phyloP scores from a whole-genome alignment of 2,888 invertebrate species.

The Agrotis ipsilon region DNA sequence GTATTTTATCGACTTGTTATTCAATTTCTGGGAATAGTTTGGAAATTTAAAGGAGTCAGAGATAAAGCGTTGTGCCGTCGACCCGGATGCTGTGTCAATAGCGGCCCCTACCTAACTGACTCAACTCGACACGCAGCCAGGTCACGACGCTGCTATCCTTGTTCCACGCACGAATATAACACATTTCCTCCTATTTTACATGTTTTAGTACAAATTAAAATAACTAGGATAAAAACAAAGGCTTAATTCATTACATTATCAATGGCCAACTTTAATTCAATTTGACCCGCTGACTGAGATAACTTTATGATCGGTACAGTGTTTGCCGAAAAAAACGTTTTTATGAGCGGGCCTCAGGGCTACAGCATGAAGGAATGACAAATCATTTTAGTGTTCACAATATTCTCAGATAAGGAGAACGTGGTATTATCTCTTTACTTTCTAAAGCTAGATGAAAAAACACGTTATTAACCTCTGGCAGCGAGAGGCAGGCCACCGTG shows the following conservation, averaged over 20 bases:
- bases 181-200: slow-evolving; percentile 58
- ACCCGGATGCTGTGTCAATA: slow-evolving; percentile 80
- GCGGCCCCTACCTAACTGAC: slow-evolving; percentile 69
- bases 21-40: slow-evolving; percentile 57
- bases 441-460: slow-evolving; percentile 90
- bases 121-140: slow-evolving; percentile 70
- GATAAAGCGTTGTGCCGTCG: slow-evolving; percentile 74
- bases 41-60: slow-evolving; percentile 70
- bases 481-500: slow-evolving; percentile 86
- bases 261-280: slow-evolving; percentile 27
- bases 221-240: slow-evolving; percentile 19
- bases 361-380: slow-evolving; percentile 23
- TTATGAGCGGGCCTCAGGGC: slow-evolving; percentile 6
- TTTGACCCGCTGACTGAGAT: slow-evolving; percentile 37
- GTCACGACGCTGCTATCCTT: slow-evolving; percentile 76
- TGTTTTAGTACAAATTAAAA: slow-evolving; percentile 25
- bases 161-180: slow-evolving; percentile 55
- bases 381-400: slow-evolving; percentile 47
- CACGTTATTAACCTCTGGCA: slow-evolving; percentile 89
- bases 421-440: slow-evolving; percentile 85
- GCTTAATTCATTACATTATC: slow-evolving; percentile 42
- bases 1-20: neutral
- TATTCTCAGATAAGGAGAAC: slow-evolving; percentile 71
- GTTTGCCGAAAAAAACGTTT: slow-evolving; percentile 29
- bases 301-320: slow-evolving; percentile 26